Percentiles rank a stretch among this genome's conserved stretches.
Conservation (phyloP, 2,113 vertebrate species). For the Callipepla squamata region DNA sequence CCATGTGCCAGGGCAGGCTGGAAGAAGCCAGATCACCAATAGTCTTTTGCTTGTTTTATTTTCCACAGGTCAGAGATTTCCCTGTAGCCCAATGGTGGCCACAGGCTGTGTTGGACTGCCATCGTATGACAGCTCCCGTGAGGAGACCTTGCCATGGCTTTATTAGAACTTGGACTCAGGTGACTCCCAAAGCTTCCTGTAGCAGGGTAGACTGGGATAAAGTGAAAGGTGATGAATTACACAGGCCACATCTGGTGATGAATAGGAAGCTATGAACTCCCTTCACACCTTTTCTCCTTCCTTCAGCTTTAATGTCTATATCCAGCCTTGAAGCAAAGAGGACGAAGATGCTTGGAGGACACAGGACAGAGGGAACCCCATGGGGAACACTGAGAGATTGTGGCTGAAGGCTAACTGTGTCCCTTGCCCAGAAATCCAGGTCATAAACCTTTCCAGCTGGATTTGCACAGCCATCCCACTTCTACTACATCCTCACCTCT, state of each 20-base stretch:
- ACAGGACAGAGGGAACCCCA: neutral
- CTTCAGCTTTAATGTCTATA: neutral
- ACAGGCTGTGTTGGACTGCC: neutral
- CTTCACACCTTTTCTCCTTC: neutral
- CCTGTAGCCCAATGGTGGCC: neutral
- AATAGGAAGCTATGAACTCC: neutral
- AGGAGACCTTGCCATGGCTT: neutral
- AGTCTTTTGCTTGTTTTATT: neutral
- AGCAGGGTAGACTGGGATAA: neutral
- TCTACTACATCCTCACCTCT: neutral
- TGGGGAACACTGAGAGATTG: fast-evolving
- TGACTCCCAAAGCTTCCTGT: neutral
- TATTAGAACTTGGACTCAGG: neutral
- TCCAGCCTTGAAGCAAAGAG: neutral
- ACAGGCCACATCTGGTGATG: neutral
- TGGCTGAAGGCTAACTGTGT: neutral
- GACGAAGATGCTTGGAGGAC: neutral
- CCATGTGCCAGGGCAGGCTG: neutral
- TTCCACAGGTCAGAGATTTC: neutral
- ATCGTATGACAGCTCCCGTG: neutral
- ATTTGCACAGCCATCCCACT: neutral
- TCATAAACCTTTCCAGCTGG: neutral
- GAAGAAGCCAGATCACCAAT: neutral
- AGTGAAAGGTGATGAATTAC: neutral
- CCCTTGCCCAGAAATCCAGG: neutral